phyloP scores from a whole-genome alignment of 2,888 invertebrate species.

The Dromius quadrimaculatus region DNA sequence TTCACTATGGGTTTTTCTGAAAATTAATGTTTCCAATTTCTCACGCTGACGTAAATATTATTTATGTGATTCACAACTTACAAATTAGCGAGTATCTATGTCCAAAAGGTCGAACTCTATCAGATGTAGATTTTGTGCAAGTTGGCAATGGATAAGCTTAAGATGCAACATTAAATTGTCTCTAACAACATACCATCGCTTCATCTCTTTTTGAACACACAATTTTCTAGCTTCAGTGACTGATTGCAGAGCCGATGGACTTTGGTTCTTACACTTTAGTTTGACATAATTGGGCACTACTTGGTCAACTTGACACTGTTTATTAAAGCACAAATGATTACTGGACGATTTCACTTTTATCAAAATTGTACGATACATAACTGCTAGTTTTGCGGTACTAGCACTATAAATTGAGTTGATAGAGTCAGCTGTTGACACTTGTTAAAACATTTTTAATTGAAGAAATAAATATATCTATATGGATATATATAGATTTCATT shows the following conservation, averaged over 20 bases:
- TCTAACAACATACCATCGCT: background rate
- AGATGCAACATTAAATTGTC: constrained; percentile 12
- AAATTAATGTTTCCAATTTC: no score
- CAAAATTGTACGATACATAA: no score
- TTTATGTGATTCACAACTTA: no score
- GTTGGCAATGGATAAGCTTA: constrained; percentile 18
- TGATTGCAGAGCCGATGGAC: background rate
- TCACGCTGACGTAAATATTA: no score
- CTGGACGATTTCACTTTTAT: background rate
- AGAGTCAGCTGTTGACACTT: no score
- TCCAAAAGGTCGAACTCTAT: constrained; percentile 14
- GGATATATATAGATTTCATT: no score
- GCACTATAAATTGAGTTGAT: no score
- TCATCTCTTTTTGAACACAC: constrained; percentile 1
- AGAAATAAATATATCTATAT: no score
- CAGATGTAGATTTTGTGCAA: background rate
- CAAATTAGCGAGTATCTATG: background rate
- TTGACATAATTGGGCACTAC: background rate
- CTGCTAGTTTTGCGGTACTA: no score
- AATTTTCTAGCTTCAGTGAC: background rate
- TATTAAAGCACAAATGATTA: constrained; percentile 9
- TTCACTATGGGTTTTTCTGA: no score
- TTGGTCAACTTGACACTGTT: background rate
- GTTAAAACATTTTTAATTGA: no score
- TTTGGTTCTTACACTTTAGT: constrained; percentile 4